phyloP scores from a whole-genome alignment of 2,113 vertebrate genomes.

The Rhadina sibilatrix region DNA sequence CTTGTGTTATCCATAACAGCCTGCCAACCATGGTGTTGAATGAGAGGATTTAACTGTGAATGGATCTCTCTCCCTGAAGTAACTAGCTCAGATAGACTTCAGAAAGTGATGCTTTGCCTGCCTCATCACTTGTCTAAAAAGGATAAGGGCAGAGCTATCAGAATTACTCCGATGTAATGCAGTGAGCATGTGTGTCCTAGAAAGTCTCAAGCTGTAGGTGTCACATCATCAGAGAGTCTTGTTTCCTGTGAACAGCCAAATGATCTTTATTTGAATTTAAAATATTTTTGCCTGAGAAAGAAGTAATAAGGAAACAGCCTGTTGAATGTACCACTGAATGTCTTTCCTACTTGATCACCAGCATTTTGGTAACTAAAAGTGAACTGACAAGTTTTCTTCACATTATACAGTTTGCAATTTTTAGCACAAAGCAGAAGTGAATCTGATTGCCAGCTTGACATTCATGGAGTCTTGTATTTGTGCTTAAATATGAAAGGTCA shows the following conservation, averaged over 20 bases:
- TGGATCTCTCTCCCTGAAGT: neutral
- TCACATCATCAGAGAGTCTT: neutral
- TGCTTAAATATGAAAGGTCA: neutral
- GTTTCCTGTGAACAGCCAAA: neutral
- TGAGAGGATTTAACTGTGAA: neutral
- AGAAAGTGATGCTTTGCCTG: neutral
- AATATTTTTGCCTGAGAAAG: neutral
- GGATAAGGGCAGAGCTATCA: constrained; percentile 14
- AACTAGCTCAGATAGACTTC: neutral
- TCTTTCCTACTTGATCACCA: neutral
- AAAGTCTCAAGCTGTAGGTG: constrained; percentile 14
- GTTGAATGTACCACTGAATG: neutral
- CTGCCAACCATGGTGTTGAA: neutral
- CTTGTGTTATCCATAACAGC: neutral
- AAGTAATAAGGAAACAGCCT: neutral
- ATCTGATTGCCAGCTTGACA: neutral
- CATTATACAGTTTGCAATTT: neutral
- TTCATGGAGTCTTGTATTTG: neutral
- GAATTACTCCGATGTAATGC: constrained; percentile 18
- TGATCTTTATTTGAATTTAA: neutral
- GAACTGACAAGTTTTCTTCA: neutral
- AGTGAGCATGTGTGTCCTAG: constrained; percentile 3
- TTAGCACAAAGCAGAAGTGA: neutral
- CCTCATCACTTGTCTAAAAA: neutral
- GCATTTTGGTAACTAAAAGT: neutral